These are phyloP conservation scores for Halictus quadricinctus DNA, from an alignment of 2,888 invertebrate species.

Conservation along the genomic window DNA sequence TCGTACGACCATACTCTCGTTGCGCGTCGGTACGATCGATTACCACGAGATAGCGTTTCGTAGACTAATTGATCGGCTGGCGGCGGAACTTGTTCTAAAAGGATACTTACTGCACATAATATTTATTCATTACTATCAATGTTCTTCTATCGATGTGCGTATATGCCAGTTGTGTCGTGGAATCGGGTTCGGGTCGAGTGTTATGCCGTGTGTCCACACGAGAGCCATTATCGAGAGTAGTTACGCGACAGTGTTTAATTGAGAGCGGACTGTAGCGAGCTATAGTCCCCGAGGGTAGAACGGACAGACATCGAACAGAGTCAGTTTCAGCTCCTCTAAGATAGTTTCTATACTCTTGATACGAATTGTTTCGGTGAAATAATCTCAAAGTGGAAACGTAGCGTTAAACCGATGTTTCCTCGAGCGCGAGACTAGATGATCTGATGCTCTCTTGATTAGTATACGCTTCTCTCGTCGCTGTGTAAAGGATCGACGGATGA, in stretches of 20 bases:
- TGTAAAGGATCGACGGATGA: slow-evolving; percentile 2
- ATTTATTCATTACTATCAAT: slow-evolving; percentile 46
- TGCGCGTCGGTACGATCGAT: background rate
- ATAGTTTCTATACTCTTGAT: background rate
- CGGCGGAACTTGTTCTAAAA: slow-evolving; percentile 44
- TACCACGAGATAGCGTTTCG: slow-evolving; percentile 6
- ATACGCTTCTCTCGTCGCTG: background rate
- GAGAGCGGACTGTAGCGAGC: background rate
- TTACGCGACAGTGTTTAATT: background rate
- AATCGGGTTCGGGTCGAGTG: background rate
- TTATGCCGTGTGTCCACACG: slow-evolving; percentile 7
- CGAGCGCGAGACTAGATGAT: background rate
- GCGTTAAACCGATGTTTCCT: background rate
- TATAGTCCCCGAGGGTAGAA: background rate
- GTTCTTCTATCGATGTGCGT: slow-evolving; percentile 37
- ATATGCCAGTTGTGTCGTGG: slow-evolving; percentile 14
- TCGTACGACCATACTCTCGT: background rate
- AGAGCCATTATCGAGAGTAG: slow-evolving; percentile 8
- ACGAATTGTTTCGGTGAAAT: background rate
- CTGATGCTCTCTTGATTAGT: background rate
- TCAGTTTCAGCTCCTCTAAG: background rate
- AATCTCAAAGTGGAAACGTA: background rate
- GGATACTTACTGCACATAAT: slow-evolving; percentile 58
- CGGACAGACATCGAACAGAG: background rate
- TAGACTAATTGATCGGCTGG: slow-evolving; percentile 37